These are phyloP conservation scores for Oryzias celebensis DNA, from an alignment of 2,113 vertebrate genomes.

Conservation along the genomic window DNA sequence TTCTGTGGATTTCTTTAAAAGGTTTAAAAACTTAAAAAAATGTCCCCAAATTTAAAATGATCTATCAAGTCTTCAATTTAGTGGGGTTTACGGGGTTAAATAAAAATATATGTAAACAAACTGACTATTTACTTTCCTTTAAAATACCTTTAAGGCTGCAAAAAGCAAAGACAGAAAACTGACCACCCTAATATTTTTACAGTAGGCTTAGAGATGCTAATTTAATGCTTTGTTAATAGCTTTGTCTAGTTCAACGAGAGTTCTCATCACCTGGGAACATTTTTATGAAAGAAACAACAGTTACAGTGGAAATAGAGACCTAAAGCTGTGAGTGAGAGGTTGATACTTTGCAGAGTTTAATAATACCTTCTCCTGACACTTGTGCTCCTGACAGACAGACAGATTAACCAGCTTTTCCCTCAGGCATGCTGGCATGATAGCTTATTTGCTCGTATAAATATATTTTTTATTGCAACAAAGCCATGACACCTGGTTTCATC, in stretches of 20 bases:
- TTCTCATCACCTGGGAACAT: slow-evolving; percentile 42
- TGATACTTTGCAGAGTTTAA: slow-evolving; percentile 27
- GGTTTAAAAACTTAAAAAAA: too few species aligned
- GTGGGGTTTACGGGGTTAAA: too few species aligned
- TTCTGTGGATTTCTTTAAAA: too few species aligned
- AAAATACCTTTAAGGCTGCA: too few species aligned
- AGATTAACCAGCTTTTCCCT: slow-evolving; percentile 31
- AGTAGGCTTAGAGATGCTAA: slow-evolving; percentile 9
- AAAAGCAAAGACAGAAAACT: too few species aligned
- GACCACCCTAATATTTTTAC: background rate
- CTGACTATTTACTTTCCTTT: too few species aligned
- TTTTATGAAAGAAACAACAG: slow-evolving; percentile 44
- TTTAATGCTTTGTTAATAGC: slow-evolving; percentile 17
- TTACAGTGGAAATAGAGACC: slow-evolving; percentile 13
- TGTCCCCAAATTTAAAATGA: too few species aligned
- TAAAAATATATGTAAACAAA: too few species aligned
- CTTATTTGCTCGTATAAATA: slow-evolving; percentile 38
- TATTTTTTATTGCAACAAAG: slow-evolving; percentile 12
- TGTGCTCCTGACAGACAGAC: slow-evolving; percentile 19
- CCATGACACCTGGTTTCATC: slow-evolving; percentile 14
- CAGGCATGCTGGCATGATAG: slow-evolving; percentile 23
- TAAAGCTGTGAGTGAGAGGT: slow-evolving; percentile 8
- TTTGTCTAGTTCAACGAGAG: slow-evolving; percentile 31
- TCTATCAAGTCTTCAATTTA: too few species aligned
- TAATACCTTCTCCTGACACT: slow-evolving; percentile 40